Base-by-base conservation (phyloP, 2,888 invertebrate species). In the Mamestra brassicae region DNA sequence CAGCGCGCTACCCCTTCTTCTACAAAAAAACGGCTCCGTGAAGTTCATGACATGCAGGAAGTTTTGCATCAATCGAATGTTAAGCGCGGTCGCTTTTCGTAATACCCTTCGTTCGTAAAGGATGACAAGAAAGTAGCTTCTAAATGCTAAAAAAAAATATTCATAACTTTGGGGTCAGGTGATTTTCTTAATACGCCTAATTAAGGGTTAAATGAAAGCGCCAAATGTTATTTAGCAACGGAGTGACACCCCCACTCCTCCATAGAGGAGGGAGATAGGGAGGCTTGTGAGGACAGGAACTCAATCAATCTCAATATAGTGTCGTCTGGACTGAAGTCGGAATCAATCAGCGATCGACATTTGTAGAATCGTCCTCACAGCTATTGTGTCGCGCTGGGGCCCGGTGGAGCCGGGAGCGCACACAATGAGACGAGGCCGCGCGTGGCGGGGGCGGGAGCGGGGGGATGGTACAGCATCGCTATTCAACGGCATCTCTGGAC, bases 281-380 rank as follows among this genome's bases (percentile, higher is more conserved):
- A 61, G 66, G 74, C 58, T 74, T 74, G 61, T 47, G 45, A 67
- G 61, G 73, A 58, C n/a, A 63, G 76, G 52, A 78, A 73, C 80
- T 79, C 86, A 85, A 90, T 90, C 89, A 89, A 91, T 90, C 89
- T 88, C 88, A 84, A 83, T 88, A 85, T 87, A 85, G 82, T 86
- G 85, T 87, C 85, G 81, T 78, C 87, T 74, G 86, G 71, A 71
- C 68, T 71, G 76, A 36, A 85, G 83, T 76, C 85, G 83, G 84
- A 88, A 92, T 91, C 91, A 90, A 92, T 92, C 92, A 89, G 87
- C 76, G 80, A 77, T 80, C 74, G 84, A 76, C 81, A 75, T 81
- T 84, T 80, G 76, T 78, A 75, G 76, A 70, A 85, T 69, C 67
- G 74, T 85, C 78, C 73, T 73, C 64, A 64, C 68, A 52, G 67